A percentile compares a stretch with the other conserved stretches of the same genome.
phyloP scores from a whole-genome alignment of 2,888 invertebrate genomes.

The Hedychridium roseum region DNA sequence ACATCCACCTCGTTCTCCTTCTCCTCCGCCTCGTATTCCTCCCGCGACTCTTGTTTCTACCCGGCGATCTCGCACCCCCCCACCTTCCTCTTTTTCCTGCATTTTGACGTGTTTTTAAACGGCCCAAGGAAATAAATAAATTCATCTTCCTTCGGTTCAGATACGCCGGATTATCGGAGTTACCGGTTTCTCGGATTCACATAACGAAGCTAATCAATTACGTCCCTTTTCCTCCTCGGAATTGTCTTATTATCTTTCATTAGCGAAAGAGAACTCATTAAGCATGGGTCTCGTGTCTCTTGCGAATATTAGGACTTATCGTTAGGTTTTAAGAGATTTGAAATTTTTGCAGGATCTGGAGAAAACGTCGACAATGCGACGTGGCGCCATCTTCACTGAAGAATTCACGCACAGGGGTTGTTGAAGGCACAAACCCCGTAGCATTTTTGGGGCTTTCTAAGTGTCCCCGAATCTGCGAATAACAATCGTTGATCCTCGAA shows the following conservation, averaged over 20 bases:
- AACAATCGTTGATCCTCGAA: no score
- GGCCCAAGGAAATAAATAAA: constrained; percentile 45
- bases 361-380: no score
- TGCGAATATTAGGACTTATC: neutral
- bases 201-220: no score
- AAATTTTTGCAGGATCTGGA: no score
- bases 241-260: neutral
- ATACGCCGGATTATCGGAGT: constrained; percentile 35
- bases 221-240: constrained; percentile 1
- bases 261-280: neutral
- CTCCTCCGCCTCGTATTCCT: constrained; percentile 16
- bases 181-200: constrained; percentile 26
- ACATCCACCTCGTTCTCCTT: constrained; percentile 25
- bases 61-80: constrained; percentile 29
- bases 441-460: no score
- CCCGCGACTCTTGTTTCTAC: constrained; percentile 12
- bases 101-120: constrained; percentile 50
- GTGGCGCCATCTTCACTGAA: no score
- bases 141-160: constrained; percentile 45
- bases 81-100: constrained; percentile 36
- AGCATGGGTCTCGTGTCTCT: no score
- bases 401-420: no score
- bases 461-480: no score
- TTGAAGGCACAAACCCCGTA: no score
- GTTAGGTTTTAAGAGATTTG: neutral